Evolutionary conservation across 2,113 vertebrate species (phyloP).

Genomic region (Ivindomyrus marchei): DNA sequence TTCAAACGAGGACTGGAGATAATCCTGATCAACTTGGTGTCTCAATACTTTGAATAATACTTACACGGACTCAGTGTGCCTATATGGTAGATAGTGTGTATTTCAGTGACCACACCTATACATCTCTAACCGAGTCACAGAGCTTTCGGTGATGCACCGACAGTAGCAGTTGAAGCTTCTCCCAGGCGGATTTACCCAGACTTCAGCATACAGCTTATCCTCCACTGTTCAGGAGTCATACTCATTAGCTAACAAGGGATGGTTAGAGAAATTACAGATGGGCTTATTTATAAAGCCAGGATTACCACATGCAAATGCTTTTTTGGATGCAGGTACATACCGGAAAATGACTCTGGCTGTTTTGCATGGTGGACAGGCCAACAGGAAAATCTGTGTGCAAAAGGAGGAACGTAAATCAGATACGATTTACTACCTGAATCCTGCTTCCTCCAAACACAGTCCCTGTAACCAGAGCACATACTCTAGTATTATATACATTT

Average conservation of each 20-base stretch:
- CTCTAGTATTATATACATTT: background rate
- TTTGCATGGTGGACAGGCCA: slow-evolving; percentile 67
- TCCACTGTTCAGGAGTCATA: background rate
- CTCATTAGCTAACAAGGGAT: background rate
- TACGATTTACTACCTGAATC: background rate
- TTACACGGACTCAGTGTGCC: background rate
- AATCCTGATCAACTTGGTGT: background rate
- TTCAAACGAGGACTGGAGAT: background rate
- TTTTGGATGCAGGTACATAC: slow-evolving; percentile 44
- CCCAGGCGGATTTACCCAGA: background rate
- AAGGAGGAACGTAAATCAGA: slow-evolving; percentile 24
- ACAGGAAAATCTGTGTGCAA: slow-evolving; percentile 67
- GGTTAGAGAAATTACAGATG: background rate
- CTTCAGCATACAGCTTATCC: background rate
- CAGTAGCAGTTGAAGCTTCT: background rate
- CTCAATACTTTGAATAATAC: background rate
- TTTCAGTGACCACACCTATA: background rate
- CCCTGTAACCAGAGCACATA: background rate
- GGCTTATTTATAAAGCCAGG: background rate
- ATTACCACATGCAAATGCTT: background rate
- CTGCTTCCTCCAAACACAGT: background rate
- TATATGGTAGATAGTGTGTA: background rate
- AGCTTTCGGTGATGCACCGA: background rate
- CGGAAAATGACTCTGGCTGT: slow-evolving; percentile 64
- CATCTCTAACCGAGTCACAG: background rate